Base-by-base conservation (phyloP, 2,888 invertebrate genomes). In the Aphodius granarius region DNA sequence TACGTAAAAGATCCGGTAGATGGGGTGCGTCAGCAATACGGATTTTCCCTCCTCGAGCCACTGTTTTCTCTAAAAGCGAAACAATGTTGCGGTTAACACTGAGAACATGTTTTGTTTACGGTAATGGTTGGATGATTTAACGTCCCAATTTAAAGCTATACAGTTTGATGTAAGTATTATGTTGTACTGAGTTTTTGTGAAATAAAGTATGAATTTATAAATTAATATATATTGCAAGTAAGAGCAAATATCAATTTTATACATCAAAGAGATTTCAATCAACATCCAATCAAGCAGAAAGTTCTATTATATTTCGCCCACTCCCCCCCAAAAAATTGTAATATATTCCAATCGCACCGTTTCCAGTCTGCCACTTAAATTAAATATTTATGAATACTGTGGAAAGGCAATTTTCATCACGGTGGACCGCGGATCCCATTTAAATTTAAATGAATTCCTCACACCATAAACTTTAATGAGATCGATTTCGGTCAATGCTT, bases 1-100 rank as follows among this genome's bases (percentile, higher is more conserved):
- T 81, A 99, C 99, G 91, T 99, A 99, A 90, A 99, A 99, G 90
- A 99, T 98, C 89, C 99, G 95, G 89, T 94, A 97, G 88, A 96
- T 95, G 76, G 96, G 96, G 88, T 98, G 97, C 83, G 96, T 94
- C 91, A 97, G 94, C 83, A 98, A 89, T 83, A 92, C 85, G 84
- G 94, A 86, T 85, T 91, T 91, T 81, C 89, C 87, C 81, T 91
- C 95, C 84, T 96, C 94, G 86, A 93, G 91, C 89, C 94, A 93
- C 83, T 94, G 92, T 87, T 93, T 93, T 89, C 94, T 93, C 94
- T 95, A 89, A 77, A 90, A 89, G 82, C 85, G 23, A 22, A 22
- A 9, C 68, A 22, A 65, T 65, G 16, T 65, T 65, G 65, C 16
- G 65, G 19, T 65, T 65, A 65, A 15, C 6, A 65, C 16, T 5